Base-by-base conservation (phyloP, 2,113 vertebrate species). In the Neolamprologus falcicula region DNA sequence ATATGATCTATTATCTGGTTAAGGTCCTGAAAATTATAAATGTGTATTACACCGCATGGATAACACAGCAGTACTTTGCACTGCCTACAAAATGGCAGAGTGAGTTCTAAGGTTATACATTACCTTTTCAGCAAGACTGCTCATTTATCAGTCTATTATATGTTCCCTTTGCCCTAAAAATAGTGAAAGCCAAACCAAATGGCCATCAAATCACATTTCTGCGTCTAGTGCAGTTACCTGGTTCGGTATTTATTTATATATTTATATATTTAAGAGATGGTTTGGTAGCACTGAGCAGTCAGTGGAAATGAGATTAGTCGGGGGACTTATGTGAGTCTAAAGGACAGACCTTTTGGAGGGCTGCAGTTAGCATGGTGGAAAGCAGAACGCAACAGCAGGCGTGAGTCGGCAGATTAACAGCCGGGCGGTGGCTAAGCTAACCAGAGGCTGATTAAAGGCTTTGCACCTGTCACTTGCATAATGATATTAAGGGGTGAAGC, bases 391-490 rank as follows among this genome's bases (percentile, higher is more conserved):
- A 87, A 88, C 92, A 94, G 91, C 91, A 86, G 92, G 91, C 84
- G 73, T 71, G 88, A 92, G 85, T 86, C 80, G 4, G 80, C 86
- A 93, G 93, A 95, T 94, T 94, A 95, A 90, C 89, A 80, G 82
- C 19, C 59, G 47, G 89, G 76, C 47, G 82, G 63, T 66, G 71
- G 76, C 85, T 92, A 83, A 93, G 73, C 92, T 86, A 92, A 93
- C 91, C 86, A 83, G 86, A 84, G 92, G 87, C 84, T 94, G 92
- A 94, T 96, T 93, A 96, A 95, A 95, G 91, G 93, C 92, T 97
- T 94, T 95, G 86, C 95, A 96, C 93, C 95, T 94, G 95, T 94
- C 93, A 84, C 90, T 95, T 94, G 59, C 89, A 88, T 93, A 96
- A 96, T 95, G 90, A 83, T 91, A 94, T 95, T 95, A 93, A 95